A percentile compares a stretch with the other conserved stretches of the same genome.
phyloP scores from a whole-genome alignment of 1,140 invertebrate species.

The Lepidostoma basale region DNA sequence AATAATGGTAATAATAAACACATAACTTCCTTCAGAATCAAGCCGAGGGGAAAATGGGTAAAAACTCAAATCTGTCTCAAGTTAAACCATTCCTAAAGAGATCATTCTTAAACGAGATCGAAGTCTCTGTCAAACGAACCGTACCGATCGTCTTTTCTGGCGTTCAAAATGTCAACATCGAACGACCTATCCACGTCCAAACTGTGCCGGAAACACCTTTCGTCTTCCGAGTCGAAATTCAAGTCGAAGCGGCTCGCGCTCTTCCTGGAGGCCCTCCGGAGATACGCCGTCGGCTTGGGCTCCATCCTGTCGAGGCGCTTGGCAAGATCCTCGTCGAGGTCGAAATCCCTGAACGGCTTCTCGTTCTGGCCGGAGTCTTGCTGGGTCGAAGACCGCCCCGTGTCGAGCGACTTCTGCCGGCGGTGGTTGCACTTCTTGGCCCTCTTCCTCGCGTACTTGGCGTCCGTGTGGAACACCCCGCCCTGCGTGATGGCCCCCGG shows the following conservation, averaged over 20 bases:
- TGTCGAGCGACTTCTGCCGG: conserved; percentile 41
- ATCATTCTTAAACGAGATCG: conserved; percentile 42
- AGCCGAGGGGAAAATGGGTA: background rate
- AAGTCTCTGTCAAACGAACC: conserved; percentile 44
- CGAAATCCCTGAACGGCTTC: conserved; percentile 38
- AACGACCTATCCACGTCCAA: conserved; percentile 42
- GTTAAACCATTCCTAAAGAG: conserved; percentile 5
- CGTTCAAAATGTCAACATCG: conserved; percentile 42
- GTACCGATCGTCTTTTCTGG: conserved; percentile 41
- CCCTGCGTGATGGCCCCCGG: conserved; percentile 36
- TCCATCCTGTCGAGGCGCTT: conserved; percentile 41
- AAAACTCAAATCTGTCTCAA: background rate
- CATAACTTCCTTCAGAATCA: background rate
- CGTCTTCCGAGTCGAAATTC: conserved; percentile 44
- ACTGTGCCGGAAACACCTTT: conserved; percentile 42
- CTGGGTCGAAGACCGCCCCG: conserved; percentile 25
- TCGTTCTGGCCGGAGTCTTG: conserved; percentile 29
- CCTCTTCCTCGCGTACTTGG: conserved; percentile 35
- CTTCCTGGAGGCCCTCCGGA: conserved; percentile 35
- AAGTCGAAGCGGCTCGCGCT: conserved; percentile 41
- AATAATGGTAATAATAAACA: too few relatives aligned
- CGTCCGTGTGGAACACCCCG: conserved; percentile 25
- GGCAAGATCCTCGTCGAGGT: conserved; percentile 42
- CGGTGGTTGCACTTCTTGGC: conserved; percentile 37
- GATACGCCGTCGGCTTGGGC: conserved; percentile 31